Evolutionary conservation across 1,140 invertebrate species (phyloP), one percentile per base, ranked within the genome.

Genomic region (Papilio dardanus): DNA sequence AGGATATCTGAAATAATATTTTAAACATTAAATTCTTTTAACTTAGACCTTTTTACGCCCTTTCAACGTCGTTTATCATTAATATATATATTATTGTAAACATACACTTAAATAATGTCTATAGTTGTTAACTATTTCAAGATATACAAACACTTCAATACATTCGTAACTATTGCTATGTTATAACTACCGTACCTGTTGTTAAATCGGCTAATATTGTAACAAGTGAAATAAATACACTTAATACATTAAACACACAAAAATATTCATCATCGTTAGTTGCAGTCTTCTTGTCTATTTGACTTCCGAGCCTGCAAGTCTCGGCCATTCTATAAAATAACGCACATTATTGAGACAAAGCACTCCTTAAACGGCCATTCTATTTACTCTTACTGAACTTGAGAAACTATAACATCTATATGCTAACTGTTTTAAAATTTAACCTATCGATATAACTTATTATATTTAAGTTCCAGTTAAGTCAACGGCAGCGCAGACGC

Each of bases 171-270:
- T n/a, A 62, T 28, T 30, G 21, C 10, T 28, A 12, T 28, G 21
- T 24, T 16, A 58, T 46, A 40, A 16, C 24, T 74, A 62, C 81
- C 82, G 30, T 69, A 93, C 91, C 91, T 82, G 91, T 93, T 46
- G 91, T 91, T 73, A 92, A 86, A 85, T 93, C 91, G 1, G 91
- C 91, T 76, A 93, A 85, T 78, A 93, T 92, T 30, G 89, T 89
- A 42, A 93, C 88, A 69, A 93, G 84, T 24, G 91, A 92, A 84
- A 93, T 91, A 83, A 93, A 93, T 40, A 93, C 89, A 86, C 91
- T 91, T 37, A 93, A 83, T 77, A 92, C 90, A 83, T 90, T 90
- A 66, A 92, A 85, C 77, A 92, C 83, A 88, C 89, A 90, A 85
- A 88, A 90, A 79, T 88, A 92, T 83, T 93, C 91, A 78, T 93